Conservation (phyloP, 2,797 vertebrate genomes). For the Muscicapa comitata region DNA sequence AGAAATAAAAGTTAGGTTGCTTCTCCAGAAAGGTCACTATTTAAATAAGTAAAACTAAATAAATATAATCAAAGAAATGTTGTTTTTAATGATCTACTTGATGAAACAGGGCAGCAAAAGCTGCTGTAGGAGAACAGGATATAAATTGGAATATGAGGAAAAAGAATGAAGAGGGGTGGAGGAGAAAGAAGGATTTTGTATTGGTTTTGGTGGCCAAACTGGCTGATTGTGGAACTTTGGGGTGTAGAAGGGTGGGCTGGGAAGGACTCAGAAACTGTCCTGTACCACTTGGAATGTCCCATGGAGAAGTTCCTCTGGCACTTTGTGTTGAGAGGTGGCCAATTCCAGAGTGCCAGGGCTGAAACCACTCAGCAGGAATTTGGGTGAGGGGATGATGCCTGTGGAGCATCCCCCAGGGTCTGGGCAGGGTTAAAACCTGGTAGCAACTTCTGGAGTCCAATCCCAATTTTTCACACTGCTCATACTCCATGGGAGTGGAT, state of each 20-base stretch:
- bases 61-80: neutral
- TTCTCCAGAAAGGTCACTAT: too few species aligned
- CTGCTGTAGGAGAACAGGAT: neutral
- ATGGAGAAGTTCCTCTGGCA: neutral
- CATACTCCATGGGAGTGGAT: neutral
- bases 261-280: neutral
- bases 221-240: neutral
- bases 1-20: neutral
- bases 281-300: too few species aligned
- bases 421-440: accelerated
- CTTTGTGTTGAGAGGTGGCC: neutral
- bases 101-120: neutral
- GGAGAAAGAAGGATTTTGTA: neutral
- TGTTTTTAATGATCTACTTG: neutral
- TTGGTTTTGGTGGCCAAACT: neutral
- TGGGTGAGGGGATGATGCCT: accelerated
- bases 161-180: neutral
- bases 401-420: accelerated
- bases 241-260: neutral
- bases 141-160: neutral
- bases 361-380: neutral
- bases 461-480: accelerated
- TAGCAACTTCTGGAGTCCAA: neutral
- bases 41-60: neutral
- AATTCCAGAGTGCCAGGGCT: neutral